phyloP scores from a whole-genome alignment of 2,797 vertebrate species.

The Acipenser oxyrinchus region DNA sequence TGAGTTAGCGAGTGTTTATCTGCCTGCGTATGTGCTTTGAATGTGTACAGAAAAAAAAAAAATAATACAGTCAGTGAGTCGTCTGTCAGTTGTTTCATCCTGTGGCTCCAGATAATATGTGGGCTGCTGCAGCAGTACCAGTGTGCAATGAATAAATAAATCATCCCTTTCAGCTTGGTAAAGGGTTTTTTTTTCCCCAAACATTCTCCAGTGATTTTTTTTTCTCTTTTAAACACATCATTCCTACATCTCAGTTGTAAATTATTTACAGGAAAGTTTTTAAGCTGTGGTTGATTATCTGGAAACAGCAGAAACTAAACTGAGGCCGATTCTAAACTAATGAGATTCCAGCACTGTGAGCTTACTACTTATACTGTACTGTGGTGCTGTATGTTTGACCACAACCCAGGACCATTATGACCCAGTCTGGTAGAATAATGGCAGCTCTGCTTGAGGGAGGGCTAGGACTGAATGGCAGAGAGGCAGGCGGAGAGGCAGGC shows the following conservation, averaged over 20 bases:
- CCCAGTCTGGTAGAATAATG: no score
- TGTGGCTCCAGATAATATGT: constrained; percentile 18
- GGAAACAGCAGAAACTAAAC: constrained; percentile 11
- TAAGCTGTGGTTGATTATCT: constrained; percentile 38
- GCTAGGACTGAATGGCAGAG: no score
- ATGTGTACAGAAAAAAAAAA: background rate
- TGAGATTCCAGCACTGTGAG: no score
- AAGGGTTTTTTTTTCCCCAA: background rate
- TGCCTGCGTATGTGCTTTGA: no score
- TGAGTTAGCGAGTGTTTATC: no score
- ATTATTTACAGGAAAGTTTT: constrained; percentile 49
- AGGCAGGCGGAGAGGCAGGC: no score
- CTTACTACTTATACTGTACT: no score
- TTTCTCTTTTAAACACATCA: constrained; percentile 11
- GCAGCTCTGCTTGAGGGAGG: no score
- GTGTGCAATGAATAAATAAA: constrained; percentile 19
- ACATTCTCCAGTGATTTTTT: constrained; percentile 33
- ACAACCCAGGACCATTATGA: no score
- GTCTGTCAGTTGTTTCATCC: background rate
- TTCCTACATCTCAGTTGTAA: constrained; percentile 36
- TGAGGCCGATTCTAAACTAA: no score
- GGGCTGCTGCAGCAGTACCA: constrained; percentile 19
- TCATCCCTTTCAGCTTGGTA: constrained; percentile 25
- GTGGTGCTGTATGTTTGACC: no score
- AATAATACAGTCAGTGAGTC: background rate